These are phyloP conservation scores for Plusia festucae DNA, from an alignment of 2,888 invertebrate species.

Conservation along the genomic window DNA sequence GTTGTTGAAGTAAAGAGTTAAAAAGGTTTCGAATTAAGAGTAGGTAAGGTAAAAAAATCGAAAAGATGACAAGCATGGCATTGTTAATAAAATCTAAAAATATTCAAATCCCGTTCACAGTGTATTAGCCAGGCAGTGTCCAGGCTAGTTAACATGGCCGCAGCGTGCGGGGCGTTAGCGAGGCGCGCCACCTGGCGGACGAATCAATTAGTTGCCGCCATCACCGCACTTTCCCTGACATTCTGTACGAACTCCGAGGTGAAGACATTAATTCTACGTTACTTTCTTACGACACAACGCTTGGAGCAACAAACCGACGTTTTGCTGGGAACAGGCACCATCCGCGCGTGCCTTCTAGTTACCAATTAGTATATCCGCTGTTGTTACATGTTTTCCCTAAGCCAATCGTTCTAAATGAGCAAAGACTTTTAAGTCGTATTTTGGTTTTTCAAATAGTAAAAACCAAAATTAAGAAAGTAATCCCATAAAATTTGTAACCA, in stretches of 20 bases:
- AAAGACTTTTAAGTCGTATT: no score
- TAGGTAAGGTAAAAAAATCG: slow-evolving; percentile 2
- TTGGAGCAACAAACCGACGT: slow-evolving; percentile 10
- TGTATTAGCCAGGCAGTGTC: slow-evolving; percentile 11
- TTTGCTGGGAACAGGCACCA: not conserved
- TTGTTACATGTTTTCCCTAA: not conserved
- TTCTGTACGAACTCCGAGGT: slow-evolving; percentile 10
- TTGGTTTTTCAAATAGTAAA: no score
- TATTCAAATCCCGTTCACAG: slow-evolving; percentile 24
- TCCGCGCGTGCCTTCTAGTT: not conserved
- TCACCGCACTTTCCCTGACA: slow-evolving; percentile 34
- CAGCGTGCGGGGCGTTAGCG: slow-evolving; percentile 39
- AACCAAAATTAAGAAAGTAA: no score
- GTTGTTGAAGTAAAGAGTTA: slow-evolving; percentile 9
- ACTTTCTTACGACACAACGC: slow-evolving; percentile 30
- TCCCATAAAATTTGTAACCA: no score
- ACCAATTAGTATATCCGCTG: not conserved
- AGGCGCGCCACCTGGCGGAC: slow-evolving; percentile 44
- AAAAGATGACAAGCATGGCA: slow-evolving; percentile 7
- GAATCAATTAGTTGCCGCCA: slow-evolving; percentile 51
- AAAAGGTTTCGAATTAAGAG: slow-evolving; percentile 32
- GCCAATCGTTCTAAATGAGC: not conserved
- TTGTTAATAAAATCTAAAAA: not conserved
- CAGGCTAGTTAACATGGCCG: slow-evolving; percentile 35
- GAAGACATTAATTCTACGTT: slow-evolving; percentile 40